phyloP scores from a whole-genome alignment of 2,888 invertebrate species.

The Hesperia comma region DNA sequence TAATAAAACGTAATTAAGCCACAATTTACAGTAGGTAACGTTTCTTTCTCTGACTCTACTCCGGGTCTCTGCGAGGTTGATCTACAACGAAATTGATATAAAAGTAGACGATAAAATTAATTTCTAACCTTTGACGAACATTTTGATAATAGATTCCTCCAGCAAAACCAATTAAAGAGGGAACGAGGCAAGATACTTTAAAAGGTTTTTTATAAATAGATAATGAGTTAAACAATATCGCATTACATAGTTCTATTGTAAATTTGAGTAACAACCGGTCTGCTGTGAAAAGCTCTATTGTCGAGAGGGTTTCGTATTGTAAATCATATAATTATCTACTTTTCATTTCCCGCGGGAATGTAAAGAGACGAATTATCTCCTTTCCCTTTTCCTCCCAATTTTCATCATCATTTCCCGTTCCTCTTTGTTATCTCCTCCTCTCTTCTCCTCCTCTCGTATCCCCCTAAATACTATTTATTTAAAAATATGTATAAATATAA shows the following conservation, averaged over 20 bases:
- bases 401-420: not conserved
- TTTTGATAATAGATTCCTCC: not conserved
- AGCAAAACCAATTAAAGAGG: not conserved
- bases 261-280: not conserved
- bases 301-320: not conserved
- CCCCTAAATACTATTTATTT: too few relatives aligned
- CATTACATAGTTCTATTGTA: not conserved
- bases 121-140: not conserved
- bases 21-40: too few relatives aligned
- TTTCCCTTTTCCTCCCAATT: not conserved
- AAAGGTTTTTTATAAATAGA: constrained; percentile 1
- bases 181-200: not conserved
- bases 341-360: not conserved
- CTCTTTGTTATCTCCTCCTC: not conserved
- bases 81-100: not conserved
- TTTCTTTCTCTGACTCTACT: too few relatives aligned
- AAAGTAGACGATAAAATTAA: too few relatives aligned
- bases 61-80: too few relatives aligned
- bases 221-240: not conserved
- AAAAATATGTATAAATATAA: too few relatives aligned
- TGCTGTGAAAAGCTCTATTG: not conserved
- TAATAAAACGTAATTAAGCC: too few relatives aligned
- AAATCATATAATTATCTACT: not conserved
- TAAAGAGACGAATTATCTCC: not conserved
- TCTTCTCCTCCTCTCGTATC: too few relatives aligned